These are phyloP conservation scores for Thecophora atra DNA, from an alignment of 2,888 invertebrate species.

Conservation along the genomic window DNA sequence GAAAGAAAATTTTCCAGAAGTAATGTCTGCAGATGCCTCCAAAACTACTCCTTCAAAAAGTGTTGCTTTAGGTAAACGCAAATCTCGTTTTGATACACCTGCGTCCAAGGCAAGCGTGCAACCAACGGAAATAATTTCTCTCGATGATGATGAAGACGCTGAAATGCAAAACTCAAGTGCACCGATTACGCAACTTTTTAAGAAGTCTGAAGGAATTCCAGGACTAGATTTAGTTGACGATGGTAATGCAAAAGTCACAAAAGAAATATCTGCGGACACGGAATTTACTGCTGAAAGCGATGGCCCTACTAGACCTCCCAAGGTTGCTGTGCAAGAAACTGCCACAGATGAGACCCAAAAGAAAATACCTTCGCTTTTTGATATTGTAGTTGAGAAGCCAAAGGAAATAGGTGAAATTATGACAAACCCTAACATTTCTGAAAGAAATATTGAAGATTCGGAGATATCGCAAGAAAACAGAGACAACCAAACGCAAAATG, in stretches of 20 bases:
- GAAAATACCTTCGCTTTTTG: conserved; percentile 59
- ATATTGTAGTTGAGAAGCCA: conserved; percentile 55
- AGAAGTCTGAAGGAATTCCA: conserved; percentile 70
- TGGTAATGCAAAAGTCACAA: conserved; percentile 49
- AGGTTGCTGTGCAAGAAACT: conserved; percentile 26
- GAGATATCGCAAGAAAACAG: not conserved
- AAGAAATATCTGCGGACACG: conserved; percentile 41
- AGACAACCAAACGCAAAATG: not conserved
- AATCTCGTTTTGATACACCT: conserved; percentile 45
- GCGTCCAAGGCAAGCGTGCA: conserved; percentile 29
- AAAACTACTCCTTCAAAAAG: conserved; percentile 1
- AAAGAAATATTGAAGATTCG: not conserved
- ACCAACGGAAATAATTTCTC: conserved; percentile 50
- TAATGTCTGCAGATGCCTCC: not conserved
- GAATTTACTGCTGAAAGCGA: conserved; percentile 1
- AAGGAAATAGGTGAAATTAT: not conserved
- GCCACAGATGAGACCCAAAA: conserved; percentile 27
- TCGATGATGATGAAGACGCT: conserved; percentile 51
- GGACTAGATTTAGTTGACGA: conserved; percentile 75
- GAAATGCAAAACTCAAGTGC: conserved; percentile 13
- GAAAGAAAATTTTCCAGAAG: not conserved
- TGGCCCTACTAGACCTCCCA: conserved; percentile 40
- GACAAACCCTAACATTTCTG: conserved; percentile 6
- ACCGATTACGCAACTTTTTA: conserved; percentile 56
- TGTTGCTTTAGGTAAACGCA: conserved; percentile 49